Base-by-base conservation (phyloP, 2,888 invertebrate species). In the Dryadula phaetusa region DNA sequence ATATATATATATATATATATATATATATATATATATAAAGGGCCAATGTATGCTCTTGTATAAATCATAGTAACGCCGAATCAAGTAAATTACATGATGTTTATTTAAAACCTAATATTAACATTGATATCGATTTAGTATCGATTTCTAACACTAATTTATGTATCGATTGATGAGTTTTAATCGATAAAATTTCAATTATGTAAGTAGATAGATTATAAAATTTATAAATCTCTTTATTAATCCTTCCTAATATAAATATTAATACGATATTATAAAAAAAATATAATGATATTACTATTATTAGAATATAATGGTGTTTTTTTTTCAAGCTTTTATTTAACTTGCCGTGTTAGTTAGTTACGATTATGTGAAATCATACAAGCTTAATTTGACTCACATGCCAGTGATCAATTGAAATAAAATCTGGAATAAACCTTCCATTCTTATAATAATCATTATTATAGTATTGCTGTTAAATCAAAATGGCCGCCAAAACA, bases 41-140 rank as follows among this genome's bases (percentile, higher is more conserved):
- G 66, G 68, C 42, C 49, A 52, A 40, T 74, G 73, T 77, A 75
- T 75, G 72, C 52, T 74, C 61, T 49, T 58, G 52, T 22, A 46
- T 8, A 22, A 16, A 44, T 16, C n/a, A 22, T n/a, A 22, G 25
- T 37, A 25, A 58, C 25, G 58, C 18, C 58, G 22, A 44, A 58
- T 58, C 58, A 25, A 58, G 40, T 58, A 58, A 40, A 58, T 28
- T 28, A 49, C 37, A 18, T 6, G 34, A 37, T n/a, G n/a, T 54
- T 54, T 7, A 18, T 54, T 34, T 10, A 20, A 34, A 42, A 12
- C 2, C 14, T 42, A 20, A 25, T 3, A 20, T 12, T 20, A 20
- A 44, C 6, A 7, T 20, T 8, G n/a, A 56, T n/a, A 56, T 58
- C 58, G 58, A 58, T 58, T 53, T 16, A 28, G 16, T 32, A 53